These are phyloP conservation scores for Cantharis nigra DNA, from an alignment of 2,888 invertebrate genomes.

Conservation along the genomic window DNA sequence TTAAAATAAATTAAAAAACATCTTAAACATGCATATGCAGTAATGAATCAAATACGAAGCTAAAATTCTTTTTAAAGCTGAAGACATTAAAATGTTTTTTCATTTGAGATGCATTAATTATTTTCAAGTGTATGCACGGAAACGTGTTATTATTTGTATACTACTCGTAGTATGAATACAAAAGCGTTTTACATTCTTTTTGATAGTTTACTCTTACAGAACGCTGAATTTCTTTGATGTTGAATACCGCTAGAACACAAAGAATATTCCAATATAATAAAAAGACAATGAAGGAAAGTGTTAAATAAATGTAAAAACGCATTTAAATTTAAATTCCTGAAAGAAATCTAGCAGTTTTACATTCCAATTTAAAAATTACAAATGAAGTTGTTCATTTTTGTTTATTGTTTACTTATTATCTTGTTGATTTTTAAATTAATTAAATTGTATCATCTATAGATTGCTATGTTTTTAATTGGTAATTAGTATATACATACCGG, in stretches of 20 bases:
- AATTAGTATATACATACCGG: no score
- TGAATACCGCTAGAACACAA: constrained; percentile 6
- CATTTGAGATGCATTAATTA: constrained; percentile 7
- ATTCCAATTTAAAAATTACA: no score
- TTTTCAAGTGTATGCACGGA: not conserved
- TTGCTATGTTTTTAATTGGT: no score
- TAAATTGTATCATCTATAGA: no score
- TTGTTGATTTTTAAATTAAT: no score
- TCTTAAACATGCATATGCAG: not conserved
- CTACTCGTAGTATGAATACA: constrained; percentile 2
- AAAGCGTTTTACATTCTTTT: constrained; percentile 21
- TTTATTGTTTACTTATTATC: no score
- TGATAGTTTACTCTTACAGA: constrained; percentile 10
- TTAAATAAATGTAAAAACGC: constrained; percentile 3
- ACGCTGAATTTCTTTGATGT: constrained; percentile 11
- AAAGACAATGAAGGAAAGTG: constrained; percentile 7
- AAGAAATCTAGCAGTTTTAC: not conserved
- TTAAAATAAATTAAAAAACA: not conserved
- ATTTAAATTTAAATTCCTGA: not conserved
- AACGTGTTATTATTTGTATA: constrained; percentile 12
- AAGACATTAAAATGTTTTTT: not conserved
- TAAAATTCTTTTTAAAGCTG: not conserved
- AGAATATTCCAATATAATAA: constrained; percentile 9
- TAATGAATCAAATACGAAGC: not conserved
- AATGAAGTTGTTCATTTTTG: no score